Conservation (phyloP, 2,797 vertebrate genomes). For the Cossypha polioptera region DNA sequence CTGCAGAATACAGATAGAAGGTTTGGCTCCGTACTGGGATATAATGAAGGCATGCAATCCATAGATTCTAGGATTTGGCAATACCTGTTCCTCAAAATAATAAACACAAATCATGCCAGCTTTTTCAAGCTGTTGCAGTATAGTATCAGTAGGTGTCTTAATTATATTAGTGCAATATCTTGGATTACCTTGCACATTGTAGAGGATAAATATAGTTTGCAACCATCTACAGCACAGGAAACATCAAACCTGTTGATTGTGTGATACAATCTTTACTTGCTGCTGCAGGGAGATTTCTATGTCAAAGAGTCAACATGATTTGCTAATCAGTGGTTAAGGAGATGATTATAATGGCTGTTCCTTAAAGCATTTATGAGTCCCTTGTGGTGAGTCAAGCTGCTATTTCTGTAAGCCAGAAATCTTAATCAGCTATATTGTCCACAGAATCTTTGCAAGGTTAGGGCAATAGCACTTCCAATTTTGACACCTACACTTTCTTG, state of each 20-base stretch:
- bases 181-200: background rate
- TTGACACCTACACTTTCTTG: background rate
- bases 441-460: background rate
- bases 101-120: background rate
- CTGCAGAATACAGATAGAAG: slow-evolving; percentile 30
- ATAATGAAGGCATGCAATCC: background rate
- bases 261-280: background rate
- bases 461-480: background rate
- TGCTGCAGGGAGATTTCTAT: background rate
- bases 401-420: slow-evolving; percentile 35
- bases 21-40: background rate
- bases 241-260: background rate
- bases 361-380: background rate
- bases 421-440: background rate
- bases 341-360: slow-evolving; percentile 15
- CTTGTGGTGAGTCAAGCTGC: background rate
- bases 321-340: slow-evolving; percentile 26
- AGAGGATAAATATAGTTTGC: background rate
- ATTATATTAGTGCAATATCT: background rate
- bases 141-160: background rate
- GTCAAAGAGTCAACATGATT: background rate
- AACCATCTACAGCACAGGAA: background rate
- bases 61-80: background rate
- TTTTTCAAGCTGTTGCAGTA: background rate
- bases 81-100: background rate